Percentiles rank a stretch among this genome's conserved stretches.
Evolutionary conservation across 92 coral and sea anemone species (phyloP).

Genomic region (Bergia sp.): DNA sequence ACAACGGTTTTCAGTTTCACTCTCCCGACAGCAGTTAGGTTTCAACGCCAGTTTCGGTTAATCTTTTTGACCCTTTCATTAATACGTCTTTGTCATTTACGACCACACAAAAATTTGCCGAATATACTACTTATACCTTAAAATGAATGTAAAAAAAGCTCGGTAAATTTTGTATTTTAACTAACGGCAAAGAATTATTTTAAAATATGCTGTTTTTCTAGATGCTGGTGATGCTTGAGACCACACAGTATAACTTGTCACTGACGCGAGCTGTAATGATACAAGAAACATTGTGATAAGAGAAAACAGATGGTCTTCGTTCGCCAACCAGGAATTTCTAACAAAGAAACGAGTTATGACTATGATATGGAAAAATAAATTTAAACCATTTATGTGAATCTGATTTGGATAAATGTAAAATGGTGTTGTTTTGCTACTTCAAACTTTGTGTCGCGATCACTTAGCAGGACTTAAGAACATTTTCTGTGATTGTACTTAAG

Average conservation of each 20-base stretch:
- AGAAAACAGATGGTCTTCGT: constrained; percentile 18
- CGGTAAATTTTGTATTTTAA: background rate
- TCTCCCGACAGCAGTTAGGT: background rate
- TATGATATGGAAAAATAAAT: background rate
- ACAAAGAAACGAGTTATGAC: background rate
- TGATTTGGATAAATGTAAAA: background rate
- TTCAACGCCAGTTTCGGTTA: background rate
- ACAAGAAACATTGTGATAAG: background rate
- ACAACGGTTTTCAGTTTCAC: constrained; percentile 13
- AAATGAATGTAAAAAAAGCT: no score
- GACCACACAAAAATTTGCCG: background rate
- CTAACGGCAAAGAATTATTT: background rate
- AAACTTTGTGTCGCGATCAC: background rate
- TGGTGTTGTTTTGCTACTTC: no score
- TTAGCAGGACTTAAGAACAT: background rate
- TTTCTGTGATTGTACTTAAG: constrained; percentile 17
- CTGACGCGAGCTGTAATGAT: background rate
- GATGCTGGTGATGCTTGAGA: no score
- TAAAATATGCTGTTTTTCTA: background rate
- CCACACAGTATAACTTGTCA: background rate
- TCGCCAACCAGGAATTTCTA: background rate
- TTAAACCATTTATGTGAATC: background rate
- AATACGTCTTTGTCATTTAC: background rate
- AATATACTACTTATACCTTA: background rate
- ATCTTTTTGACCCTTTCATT: background rate